Evolutionary conservation across 2,797 vertebrate species (phyloP).

Genomic region (Spheniscus humboldti): DNA sequence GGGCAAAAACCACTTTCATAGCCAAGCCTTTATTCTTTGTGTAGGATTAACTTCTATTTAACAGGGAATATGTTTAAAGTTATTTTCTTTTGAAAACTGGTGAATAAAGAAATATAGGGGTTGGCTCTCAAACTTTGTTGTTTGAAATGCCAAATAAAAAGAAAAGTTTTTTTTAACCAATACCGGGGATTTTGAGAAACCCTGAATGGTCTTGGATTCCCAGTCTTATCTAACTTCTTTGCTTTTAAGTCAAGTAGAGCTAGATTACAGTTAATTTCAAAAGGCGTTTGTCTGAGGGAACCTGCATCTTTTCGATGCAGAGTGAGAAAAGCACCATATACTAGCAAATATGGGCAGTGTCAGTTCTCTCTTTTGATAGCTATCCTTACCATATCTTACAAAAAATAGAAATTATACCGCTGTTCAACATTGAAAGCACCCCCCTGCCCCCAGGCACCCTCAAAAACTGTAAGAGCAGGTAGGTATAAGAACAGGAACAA

Average conservation of each 20-base stretch:
- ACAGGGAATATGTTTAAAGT: not conserved
- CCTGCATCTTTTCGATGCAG: not conserved
- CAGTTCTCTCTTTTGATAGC: not conserved
- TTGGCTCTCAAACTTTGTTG: not conserved
- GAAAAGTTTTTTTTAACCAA: not conserved
- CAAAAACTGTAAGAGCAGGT: not conserved
- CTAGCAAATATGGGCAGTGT: fast-evolving
- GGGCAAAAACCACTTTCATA: not conserved
- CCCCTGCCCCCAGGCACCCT: fast-evolving
- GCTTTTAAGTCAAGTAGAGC: not conserved
- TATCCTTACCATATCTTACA: not conserved
- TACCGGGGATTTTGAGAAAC: not conserved
- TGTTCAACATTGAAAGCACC: not conserved
- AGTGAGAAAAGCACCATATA: not conserved
- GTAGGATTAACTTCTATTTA: constrained; percentile 7
- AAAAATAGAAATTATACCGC: not conserved
- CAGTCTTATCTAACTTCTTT: not conserved
- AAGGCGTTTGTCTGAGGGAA: not conserved
- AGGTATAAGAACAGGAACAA: not conserved
- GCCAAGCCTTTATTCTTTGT: not conserved
- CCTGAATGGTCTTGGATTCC: not conserved
- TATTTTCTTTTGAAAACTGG: not conserved
- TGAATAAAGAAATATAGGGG: not conserved
- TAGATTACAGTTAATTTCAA: not conserved
- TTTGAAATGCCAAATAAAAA: not conserved